Evolutionary conservation across 1,140 invertebrate species (phyloP).

Genomic region (Subanguina moxae): DNA sequence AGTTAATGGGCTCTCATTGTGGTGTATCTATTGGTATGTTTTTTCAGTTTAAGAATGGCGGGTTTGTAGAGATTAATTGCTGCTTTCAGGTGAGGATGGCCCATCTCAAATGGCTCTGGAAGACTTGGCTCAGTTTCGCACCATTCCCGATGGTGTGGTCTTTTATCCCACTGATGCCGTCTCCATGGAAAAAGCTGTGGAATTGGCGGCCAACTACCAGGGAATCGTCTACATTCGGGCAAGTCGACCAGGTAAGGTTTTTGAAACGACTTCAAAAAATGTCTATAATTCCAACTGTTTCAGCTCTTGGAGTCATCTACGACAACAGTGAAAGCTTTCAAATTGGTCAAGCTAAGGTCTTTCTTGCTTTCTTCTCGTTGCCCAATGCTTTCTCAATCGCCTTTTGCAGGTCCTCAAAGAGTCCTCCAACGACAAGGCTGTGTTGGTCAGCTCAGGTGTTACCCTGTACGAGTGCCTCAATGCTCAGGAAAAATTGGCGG

Average conservation of each 20-base stretch:
- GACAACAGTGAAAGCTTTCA: conserved; percentile 77
- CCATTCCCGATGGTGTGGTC: conserved; percentile 82
- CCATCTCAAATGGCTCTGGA: conserved; percentile 99
- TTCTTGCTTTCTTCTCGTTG: too few species aligned
- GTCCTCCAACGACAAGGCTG: conserved; percentile 70
- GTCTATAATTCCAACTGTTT: too few species aligned
- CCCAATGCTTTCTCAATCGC: neutral
- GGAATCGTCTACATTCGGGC: conserved; percentile 94
- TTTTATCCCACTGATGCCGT: conserved; percentile 97
- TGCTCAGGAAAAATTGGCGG: conserved; percentile 74
- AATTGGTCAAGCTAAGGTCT: conserved; percentile 67
- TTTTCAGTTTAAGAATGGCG: conserved; percentile 18
- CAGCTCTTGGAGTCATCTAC: conserved; percentile 78
- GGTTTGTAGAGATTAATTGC: conserved; percentile 59
- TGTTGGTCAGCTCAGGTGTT: conserved; percentile 85
- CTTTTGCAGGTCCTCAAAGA: conserved; percentile 68
- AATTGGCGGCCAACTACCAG: conserved; percentile 88
- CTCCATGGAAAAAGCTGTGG: conserved; percentile 82
- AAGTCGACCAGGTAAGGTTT: conserved; percentile 69
- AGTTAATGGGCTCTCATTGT: conserved; percentile 88
- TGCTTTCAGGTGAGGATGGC: conserved; percentile 75
- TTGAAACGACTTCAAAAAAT: too few species aligned
- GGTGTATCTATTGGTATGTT: conserved; percentile 75
- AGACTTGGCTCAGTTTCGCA: conserved; percentile 90
- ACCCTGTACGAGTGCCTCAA: conserved; percentile 84